These are phyloP conservation scores for Xestia sexstrigata DNA, from an alignment of 2,888 invertebrate species.

Conservation along the genomic window DNA sequence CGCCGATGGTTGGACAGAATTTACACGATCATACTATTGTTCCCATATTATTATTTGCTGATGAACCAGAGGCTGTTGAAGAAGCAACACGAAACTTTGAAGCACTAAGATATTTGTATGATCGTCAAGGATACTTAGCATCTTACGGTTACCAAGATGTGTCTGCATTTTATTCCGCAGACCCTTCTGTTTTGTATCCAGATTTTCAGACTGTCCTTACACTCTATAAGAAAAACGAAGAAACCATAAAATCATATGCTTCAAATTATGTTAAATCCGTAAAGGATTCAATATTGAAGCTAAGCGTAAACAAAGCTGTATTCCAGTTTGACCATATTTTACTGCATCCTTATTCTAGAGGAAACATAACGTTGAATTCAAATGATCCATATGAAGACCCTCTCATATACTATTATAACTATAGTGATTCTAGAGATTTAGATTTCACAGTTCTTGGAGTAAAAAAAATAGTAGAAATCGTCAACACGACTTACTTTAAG, in stretches of 20 bases:
- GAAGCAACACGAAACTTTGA: conserved; percentile 29
- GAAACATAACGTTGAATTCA: conserved; percentile 55
- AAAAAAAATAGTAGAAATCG: conserved; percentile 25
- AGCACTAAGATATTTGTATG: conserved; percentile 43
- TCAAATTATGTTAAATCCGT: conserved; percentile 43
- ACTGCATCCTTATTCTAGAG: conserved; percentile 50
- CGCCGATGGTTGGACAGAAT: conserved; percentile 59
- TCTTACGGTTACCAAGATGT: not conserved
- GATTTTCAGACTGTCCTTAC: conserved; percentile 31
- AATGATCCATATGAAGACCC: conserved; percentile 74
- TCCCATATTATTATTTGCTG: conserved; percentile 35
- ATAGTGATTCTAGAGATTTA: conserved; percentile 51
- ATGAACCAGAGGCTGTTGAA: conserved; percentile 11
- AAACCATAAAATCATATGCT: conserved; percentile 31
- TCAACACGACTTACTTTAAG: conserved; percentile 49
- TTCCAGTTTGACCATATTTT: conserved; percentile 8
- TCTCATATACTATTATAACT: conserved; percentile 61
- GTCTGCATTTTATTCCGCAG: conserved; percentile 34
- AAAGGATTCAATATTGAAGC: conserved; percentile 47
- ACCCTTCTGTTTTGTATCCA: conserved; percentile 22
- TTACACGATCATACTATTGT: conserved; percentile 54
- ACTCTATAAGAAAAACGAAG: conserved; percentile 3
- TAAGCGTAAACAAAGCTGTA: conserved; percentile 45
- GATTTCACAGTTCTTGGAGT: conserved; percentile 33
- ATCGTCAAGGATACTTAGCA: conserved; percentile 51